phyloP scores from a whole-genome alignment of 2,888 invertebrate genomes.

The Seladonia tumulorum region DNA sequence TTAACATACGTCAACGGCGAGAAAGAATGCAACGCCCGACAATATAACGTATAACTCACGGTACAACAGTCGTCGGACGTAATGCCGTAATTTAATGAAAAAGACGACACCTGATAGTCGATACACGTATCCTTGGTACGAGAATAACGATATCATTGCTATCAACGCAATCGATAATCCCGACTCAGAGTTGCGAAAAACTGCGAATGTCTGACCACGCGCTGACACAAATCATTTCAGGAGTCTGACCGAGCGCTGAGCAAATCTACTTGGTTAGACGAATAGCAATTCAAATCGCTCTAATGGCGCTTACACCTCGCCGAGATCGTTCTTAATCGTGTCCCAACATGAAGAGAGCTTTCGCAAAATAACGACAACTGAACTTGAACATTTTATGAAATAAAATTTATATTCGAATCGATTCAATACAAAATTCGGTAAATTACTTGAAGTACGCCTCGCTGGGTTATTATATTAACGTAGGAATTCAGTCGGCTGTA shows the following conservation, averaged over 20 bases:
- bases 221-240: constrained; percentile 41
- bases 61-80: not conserved
- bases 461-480: no score
- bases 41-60: not conserved
- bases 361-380: not conserved
- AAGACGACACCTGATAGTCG: not conserved
- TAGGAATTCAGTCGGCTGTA: not conserved
- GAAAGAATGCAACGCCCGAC: not conserved
- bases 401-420: not conserved
- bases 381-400: not conserved
- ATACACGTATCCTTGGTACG: constrained; percentile 11
- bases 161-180: constrained; percentile 35
- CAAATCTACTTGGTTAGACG: constrained; percentile 25
- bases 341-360: not conserved
- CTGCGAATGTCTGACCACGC: constrained; percentile 29
- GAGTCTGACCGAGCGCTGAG: constrained; percentile 7
- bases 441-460: no score
- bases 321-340: not conserved
- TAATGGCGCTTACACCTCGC: not conserved
- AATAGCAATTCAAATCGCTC: constrained; percentile 9
- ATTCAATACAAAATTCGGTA: not conserved
- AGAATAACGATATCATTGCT: constrained; percentile 26
- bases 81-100: constrained; percentile 9
- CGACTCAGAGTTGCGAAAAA: constrained; percentile 16
- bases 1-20: constrained; percentile 30